Percentiles rank a stretch among this genome's conserved stretches.
Conservation (phyloP, 2,113 vertebrate genomes). For the Eudyptes chrysolophus region DNA sequence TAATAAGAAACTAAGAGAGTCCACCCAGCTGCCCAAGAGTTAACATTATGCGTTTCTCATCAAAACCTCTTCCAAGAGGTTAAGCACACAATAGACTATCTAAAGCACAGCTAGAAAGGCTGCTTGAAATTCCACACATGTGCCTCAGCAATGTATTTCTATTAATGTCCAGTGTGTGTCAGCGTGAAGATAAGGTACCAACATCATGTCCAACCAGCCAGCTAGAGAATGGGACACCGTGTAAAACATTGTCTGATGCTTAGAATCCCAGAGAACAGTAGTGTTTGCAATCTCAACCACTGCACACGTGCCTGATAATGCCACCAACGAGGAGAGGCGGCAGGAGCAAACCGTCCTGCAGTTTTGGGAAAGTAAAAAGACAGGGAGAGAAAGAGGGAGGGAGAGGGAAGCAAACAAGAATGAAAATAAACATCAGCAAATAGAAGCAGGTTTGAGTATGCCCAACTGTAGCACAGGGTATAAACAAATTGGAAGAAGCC, state of each 20-base stretch:
- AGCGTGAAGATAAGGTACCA: constrained; percentile 85
- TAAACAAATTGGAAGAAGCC: neutral
- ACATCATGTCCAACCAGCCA: constrained; percentile 82
- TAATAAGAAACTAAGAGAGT: neutral
- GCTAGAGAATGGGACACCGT: constrained; percentile 74
- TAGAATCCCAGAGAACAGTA: constrained; percentile 70
- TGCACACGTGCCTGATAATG: constrained; percentile 19
- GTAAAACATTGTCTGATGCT: constrained; percentile 87
- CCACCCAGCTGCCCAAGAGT: constrained; percentile 47
- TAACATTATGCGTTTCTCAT: constrained; percentile 67
- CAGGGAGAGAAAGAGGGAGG: neutral
- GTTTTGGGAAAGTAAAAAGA: neutral
- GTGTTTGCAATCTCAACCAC: constrained; percentile 39
- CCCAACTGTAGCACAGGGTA: neutral
- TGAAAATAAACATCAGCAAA: neutral
- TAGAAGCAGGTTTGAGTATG: neutral
- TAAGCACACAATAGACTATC: constrained; percentile 81
- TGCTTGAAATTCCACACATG: constrained; percentile 84
- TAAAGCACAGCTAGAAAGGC: constrained; percentile 67
- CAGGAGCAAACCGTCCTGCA: neutral
- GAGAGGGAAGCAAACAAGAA: neutral
- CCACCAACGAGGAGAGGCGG: neutral
- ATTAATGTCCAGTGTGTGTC: constrained; percentile 90
- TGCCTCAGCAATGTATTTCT: constrained; percentile 81
- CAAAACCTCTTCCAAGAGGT: constrained; percentile 74